phyloP scores from a whole-genome alignment of 1,140 invertebrate genomes.

The Daktulosphaira vitifoliae region DNA sequence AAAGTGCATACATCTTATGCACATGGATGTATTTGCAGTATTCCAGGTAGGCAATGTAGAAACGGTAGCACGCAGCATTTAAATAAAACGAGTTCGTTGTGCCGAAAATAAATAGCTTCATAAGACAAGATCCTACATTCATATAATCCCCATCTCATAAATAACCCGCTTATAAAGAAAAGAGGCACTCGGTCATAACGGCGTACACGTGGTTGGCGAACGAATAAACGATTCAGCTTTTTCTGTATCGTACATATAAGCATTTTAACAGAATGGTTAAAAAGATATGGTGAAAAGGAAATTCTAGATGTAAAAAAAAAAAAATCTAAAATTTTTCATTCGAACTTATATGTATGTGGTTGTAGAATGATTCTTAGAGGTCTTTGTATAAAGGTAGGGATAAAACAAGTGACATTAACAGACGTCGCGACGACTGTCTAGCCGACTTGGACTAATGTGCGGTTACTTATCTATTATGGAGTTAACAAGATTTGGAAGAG shows the following conservation, averaged over 20 bases:
- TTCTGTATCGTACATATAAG: neutral
- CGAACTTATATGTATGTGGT: too few species aligned
- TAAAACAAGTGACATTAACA: too few species aligned
- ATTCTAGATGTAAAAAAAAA: too few species aligned
- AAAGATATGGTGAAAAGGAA: too few species aligned
- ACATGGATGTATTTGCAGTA: neutral
- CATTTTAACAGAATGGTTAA: too few species aligned
- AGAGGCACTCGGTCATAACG: neutral
- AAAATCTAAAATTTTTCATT: too few species aligned
- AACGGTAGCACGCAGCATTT: neutral
- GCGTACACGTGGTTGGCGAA: constrained; percentile 1
- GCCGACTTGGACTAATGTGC: too few species aligned
- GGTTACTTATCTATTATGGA: too few species aligned
- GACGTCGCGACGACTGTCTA: too few species aligned
- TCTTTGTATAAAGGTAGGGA: too few species aligned
- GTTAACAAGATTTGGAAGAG: too few species aligned
- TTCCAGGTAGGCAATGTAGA: neutral
- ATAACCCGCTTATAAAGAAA: constrained; percentile 29
- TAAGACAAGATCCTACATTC: constrained; percentile 28
- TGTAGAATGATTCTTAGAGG: too few species aligned
- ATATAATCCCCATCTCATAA: constrained; percentile 27
- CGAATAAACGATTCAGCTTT: constrained; percentile 30
- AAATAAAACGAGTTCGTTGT: constrained; percentile 30
- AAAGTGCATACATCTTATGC: neutral
- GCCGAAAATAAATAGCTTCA: constrained; percentile 33